phyloP scores from a whole-genome alignment of 2,113 vertebrate species.

The Microcebus ravelobensis region DNA sequence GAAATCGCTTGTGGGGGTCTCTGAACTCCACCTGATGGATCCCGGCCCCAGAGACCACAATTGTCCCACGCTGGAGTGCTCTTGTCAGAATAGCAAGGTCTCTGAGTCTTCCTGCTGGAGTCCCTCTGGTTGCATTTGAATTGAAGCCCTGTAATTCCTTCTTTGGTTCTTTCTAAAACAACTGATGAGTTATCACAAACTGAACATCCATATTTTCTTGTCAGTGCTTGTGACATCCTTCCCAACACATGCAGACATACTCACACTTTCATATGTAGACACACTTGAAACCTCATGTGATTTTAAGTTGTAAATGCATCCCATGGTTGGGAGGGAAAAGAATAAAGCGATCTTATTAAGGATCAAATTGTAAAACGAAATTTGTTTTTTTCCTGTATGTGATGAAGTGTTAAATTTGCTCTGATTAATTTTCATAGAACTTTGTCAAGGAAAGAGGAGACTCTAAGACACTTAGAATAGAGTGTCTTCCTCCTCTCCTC shows the following conservation, averaged over 20 bases:
- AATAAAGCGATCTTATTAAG: neutral
- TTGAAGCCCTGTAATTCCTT: neutral
- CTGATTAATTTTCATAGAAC: constrained; percentile 82
- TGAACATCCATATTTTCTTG: neutral
- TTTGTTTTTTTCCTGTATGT: constrained; percentile 7
- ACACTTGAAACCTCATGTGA: neutral
- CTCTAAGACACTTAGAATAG: constrained; percentile 86
- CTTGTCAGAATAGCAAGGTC: neutral
- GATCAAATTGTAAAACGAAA: constrained; percentile 29
- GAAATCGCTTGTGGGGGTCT: neutral
- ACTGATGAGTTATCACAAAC: neutral
- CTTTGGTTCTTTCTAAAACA: constrained; percentile 12
- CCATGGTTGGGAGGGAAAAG: neutral
- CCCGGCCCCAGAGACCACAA: too few relatives aligned
- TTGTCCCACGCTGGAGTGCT: too few relatives aligned
- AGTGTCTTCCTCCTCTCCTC: constrained; percentile 84
- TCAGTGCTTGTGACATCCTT: neutral
- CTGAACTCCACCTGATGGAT: neutral
- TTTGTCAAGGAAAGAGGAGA: constrained; percentile 82
- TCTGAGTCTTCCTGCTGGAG: neutral
- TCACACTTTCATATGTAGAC: too few relatives aligned
- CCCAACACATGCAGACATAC: neutral
- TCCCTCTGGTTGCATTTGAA: neutral
- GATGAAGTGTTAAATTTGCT: constrained; percentile 82
- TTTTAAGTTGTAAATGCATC: neutral